These are phyloP conservation scores for Archaeoteleia sp. DNA, from an alignment of 2,888 invertebrate genomes.

Conservation along the genomic window DNA sequence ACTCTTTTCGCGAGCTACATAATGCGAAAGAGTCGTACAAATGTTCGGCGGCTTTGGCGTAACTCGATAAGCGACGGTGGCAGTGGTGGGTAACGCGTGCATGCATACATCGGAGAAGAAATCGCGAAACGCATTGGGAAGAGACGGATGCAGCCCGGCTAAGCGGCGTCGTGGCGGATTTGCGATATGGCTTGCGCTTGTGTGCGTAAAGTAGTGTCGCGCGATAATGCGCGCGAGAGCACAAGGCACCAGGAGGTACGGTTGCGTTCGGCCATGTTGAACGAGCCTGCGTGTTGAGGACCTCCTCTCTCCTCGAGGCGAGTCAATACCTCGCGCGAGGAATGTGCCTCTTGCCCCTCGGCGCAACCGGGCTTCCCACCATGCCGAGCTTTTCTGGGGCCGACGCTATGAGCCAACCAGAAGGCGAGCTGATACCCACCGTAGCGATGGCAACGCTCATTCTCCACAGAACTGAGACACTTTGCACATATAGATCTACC, in stretches of 20 bases:
- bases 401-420: slow-evolving; percentile 67
- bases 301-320: slow-evolving; percentile 60
- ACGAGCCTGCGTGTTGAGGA: slow-evolving; percentile 68
- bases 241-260: slow-evolving; percentile 45
- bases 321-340: slow-evolving; percentile 68
- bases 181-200: slow-evolving; percentile 22
- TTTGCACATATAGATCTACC: slow-evolving; percentile 37
- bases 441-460: slow-evolving; percentile 74
- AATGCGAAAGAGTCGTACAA: slow-evolving; percentile 2
- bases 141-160: slow-evolving; percentile 42
- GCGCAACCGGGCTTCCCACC: background rate
- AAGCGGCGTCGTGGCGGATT: slow-evolving; percentile 21
- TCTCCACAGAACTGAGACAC: slow-evolving; percentile 52
- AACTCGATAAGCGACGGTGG: slow-evolving; percentile 17
- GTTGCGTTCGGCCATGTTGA: slow-evolving; percentile 68
- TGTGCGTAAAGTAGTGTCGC: slow-evolving; percentile 41
- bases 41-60: background rate
- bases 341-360: slow-evolving; percentile 34
- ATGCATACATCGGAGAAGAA: slow-evolving; percentile 24
- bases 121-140: slow-evolving; percentile 27
- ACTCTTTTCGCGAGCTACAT: too few relatives aligned
- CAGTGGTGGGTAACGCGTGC: slow-evolving; percentile 10
- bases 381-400: slow-evolving; percentile 38
- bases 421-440: slow-evolving; percentile 70
- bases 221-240: slow-evolving; percentile 18